Evolutionary conservation across 2,113 vertebrate species (phyloP), one percentile per base, ranked within the genome.

Genomic region (Mandrillus leucophaeus): DNA sequence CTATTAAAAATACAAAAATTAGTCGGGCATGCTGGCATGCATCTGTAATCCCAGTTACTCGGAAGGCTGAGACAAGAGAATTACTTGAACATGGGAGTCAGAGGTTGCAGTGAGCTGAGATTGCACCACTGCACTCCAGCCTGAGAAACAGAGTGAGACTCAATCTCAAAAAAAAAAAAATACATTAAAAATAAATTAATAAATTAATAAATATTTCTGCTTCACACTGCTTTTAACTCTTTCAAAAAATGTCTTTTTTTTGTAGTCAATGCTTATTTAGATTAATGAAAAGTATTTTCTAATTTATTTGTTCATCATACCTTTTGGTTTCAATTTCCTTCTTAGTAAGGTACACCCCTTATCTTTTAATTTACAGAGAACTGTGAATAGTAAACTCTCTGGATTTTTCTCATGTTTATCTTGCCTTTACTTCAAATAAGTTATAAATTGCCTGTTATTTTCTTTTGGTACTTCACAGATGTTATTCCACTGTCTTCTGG

Each of bases 191-290:
- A 61, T 61, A 61, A 61, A 30, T 64, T 64, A 64, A 55, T 55
- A 55, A 55, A 55, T 55, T 20, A 55, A 16, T 59, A 91, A 86
- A 84, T 79, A 43, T 57, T 88, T 93, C 82, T 68, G 8, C 52
- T 88, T 55, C 76, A 75, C 5, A 2, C 2, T 83, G 18, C 85
- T 96, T 92, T 81, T 30, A 75, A 72, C 8, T 50, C 5, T 30
- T 95, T 50, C 27, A 43, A 87, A 72, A 93, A 66, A n/a, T 85
- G 35, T 25, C 43, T 82, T 96, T 91, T 85, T 86, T 95, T 88
- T 76, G n/a, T 52, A 83, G 43, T n/a, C 10, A 43, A 1, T 89
- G 18, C 27, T 88, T 88, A 45, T 52, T 96, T 92, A 79, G 27
- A 52, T 59, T 82, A 83, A 79, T 1, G 59, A 82, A 52, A 75